phyloP scores from a whole-genome alignment of 2,113 vertebrate genomes.

The Alligator sinensis region DNA sequence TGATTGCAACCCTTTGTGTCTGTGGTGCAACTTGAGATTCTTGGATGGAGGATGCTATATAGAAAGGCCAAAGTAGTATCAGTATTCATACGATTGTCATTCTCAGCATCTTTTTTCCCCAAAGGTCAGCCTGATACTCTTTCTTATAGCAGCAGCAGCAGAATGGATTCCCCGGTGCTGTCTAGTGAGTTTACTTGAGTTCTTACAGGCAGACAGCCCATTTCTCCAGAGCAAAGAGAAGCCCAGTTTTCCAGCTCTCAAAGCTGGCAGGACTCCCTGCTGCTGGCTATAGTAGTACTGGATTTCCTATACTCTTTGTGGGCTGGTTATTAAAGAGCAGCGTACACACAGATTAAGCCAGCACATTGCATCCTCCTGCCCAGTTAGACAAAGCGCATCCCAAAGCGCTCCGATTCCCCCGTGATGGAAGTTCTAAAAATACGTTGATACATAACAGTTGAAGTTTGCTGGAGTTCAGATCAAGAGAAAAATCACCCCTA shows the following conservation, averaged over 20 bases:
- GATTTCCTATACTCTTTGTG: not conserved
- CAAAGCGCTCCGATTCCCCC: not conserved
- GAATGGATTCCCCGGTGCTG: not conserved
- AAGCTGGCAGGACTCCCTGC: too few relatives aligned
- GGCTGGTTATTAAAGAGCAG: not conserved
- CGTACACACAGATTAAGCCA: not conserved
- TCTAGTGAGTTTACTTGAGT: not conserved
- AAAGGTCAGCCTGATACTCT: too few relatives aligned
- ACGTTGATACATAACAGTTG: not conserved
- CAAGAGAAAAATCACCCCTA: not conserved
- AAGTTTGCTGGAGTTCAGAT: not conserved
- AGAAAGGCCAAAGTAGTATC: not conserved
- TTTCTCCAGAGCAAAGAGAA: not conserved
- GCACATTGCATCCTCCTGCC: not conserved
- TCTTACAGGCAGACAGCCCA: not conserved
- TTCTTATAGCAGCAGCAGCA: not conserved
- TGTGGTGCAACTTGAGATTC: not conserved
- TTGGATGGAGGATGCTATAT: not conserved
- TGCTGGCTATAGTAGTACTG: not conserved
- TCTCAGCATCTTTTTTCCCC: not conserved
- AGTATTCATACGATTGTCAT: not conserved
- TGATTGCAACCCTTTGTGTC: not conserved
- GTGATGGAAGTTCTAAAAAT: not conserved
- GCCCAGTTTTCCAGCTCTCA: not conserved
- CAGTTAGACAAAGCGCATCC: not conserved